Evolutionary conservation across 2,888 invertebrate species (phyloP), one percentile per base, ranked within the genome.

Genomic region (Leucozona laternaria): DNA sequence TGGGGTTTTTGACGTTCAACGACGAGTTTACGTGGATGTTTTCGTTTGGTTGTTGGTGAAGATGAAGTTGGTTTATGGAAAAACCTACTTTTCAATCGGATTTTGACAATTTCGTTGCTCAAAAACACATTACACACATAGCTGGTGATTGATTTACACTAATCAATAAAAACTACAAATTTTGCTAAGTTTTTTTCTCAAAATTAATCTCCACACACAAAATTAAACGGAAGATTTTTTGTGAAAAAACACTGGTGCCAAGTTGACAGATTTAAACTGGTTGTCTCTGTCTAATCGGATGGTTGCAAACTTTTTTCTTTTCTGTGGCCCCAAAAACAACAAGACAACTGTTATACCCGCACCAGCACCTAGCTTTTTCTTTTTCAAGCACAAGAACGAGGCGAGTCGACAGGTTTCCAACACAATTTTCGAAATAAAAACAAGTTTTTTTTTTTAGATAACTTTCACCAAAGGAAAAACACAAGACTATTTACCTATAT

Each of bases 321-420:
- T 71, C 60, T 64, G 72, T 50, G 31, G 1, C 15, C 15, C 10
- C 43, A 45, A 64, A 13, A 60, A 60, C 58, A 34, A 57, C 11
- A 37, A n/a, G 2, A 10, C 40, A 79, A 84, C 83, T 88, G 88
- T 86, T 82, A 89, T 88, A 88, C 85, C 60, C 68, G 85, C 82
- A 88, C 66, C 50, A 66, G n/a, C 10, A 6, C 10, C 10, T 75
- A 73, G 43, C 7, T 40, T 68, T 77, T 48, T 77, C 77, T 22
- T 57, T 60, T 48, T 22, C 17, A 11, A 66, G 13, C 64, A 45
- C 53, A 45, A 13, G 40, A 17, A 31, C 2, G 28, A 71, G 37
- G 77, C 58, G 53, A 79, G 57, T 58, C 60, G 60, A 62, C 60
- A 57, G 62, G 45, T 72, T 53, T 77, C 45, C 20, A 31, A 15